Base-by-base conservation (phyloP, 2,888 invertebrate species). In the Lacanobia wlatinum region DNA sequence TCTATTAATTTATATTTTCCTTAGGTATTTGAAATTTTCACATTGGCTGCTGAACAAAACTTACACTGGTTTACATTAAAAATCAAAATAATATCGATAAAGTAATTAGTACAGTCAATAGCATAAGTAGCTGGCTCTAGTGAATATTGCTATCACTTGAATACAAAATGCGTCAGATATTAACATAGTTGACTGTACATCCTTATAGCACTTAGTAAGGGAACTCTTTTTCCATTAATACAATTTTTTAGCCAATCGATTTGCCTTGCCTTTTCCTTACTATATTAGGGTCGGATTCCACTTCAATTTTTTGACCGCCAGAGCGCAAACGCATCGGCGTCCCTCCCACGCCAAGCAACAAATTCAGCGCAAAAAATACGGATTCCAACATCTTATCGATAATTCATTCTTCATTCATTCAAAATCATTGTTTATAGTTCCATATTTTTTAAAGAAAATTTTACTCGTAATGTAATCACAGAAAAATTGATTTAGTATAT, bases 1-100 rank as follows among this genome's bases (percentile, higher is more conserved):
- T 79, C 46, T 78, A 70, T 68, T 78, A 74, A 83, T 78, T 84
- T 83, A 85, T 76, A 70, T 78, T 73, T 76, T 52, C 62, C 71
- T 69, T 61, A 28, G 28, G 28, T 28, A 23, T 52, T 55, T 18
- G 10, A 68, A 63, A 70, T 59, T 34, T 68, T 64, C 14, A 23
- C 46, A 23, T 46, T 55, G 63, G 66, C 69, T 70, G 66, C 78
- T 73, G 40, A 60, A 66, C 9, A 62, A 50, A 72, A 62, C 28
- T 43, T 46, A 12, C 55, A 46, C 38, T 28, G 46, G 23, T 46
- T 53, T 18, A 8, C 9, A 50, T 16, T 38, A 14, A 38, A 46
- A 4, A 14, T 21, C 1, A 0, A 34, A 43, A 18, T 34, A 21
- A 48, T 40, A n/a, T n/a, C 0, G 10, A 0, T 21, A 28, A 66